Conservation (phyloP, 2,888 invertebrate genomes). For the Odontothrips loti region DNA sequence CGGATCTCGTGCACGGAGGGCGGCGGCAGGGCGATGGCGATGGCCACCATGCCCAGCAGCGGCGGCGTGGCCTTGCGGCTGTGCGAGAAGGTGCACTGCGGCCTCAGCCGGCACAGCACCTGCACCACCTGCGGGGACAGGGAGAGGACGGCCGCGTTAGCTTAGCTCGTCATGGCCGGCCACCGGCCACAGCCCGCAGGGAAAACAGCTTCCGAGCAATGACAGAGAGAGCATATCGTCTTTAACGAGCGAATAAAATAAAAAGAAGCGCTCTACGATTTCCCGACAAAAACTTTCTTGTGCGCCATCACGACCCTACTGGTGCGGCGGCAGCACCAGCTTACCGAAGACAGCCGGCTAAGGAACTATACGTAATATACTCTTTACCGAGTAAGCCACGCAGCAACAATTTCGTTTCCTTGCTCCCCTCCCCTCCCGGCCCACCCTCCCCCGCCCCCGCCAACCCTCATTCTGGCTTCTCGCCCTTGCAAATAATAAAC, state of each 20-base stretch:
- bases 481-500: conserved; percentile 1
- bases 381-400: too few species aligned
- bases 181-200: conserved; percentile 35
- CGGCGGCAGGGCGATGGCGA: conserved; percentile 94
- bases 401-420: conserved; percentile 31
- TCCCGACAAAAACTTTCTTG: too few species aligned
- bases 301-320: too few species aligned
- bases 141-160: not conserved
- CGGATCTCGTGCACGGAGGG: conserved; percentile 96
- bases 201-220: conserved; percentile 23
- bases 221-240: too few species aligned
- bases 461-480: not conserved
- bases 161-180: too few species aligned
- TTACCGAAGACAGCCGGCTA: too few species aligned
- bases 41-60: conserved; percentile 86
- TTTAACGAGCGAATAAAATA: too few species aligned
- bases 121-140: conserved; percentile 73
- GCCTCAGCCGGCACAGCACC: conserved; percentile 83
- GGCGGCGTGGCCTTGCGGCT: conserved; percentile 82
- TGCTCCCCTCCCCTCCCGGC: not conserved
- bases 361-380: too few species aligned
- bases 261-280: too few species aligned
- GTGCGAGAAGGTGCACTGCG: conserved; percentile 89
- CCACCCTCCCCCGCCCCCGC: conserved; percentile 14
- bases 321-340: too few species aligned